phyloP scores from a whole-genome alignment of 23 tunicate genomes.

The Trididemnum miniatum region DNA sequence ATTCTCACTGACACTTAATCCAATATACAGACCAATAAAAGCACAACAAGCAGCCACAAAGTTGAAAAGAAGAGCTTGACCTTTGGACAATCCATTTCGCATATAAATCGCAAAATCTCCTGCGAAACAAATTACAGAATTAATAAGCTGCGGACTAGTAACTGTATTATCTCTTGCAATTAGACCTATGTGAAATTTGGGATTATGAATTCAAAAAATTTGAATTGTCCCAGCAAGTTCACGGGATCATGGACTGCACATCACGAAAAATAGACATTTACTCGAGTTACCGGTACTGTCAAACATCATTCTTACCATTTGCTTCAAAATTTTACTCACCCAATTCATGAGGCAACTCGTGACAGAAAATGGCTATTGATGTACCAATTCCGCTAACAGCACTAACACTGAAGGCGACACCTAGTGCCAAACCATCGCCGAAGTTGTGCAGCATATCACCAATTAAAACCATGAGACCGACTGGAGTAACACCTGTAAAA shows the following conservation, averaged over 20 bases:
- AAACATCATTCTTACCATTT: no score
- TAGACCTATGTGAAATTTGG: no score
- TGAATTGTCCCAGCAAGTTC: no score
- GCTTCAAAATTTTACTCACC: slow-evolving; percentile 36
- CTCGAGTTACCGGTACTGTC: no score
- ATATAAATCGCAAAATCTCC: slow-evolving; percentile 96
- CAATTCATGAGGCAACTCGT: slow-evolving; percentile 90
- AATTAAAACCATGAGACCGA: slow-evolving; percentile 64
- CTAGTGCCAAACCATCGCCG: slow-evolving; percentile 87
- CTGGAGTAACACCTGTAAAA: slow-evolving; percentile 56
- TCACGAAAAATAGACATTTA: no score
- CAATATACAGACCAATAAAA: slow-evolving; percentile 83
- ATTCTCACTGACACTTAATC: slow-evolving; percentile 54
- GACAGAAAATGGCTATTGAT: slow-evolving; percentile 79
- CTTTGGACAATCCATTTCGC: slow-evolving; percentile 65
- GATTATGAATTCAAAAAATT: no score
- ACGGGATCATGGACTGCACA: no score
- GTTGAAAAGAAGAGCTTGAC: slow-evolving; percentile 72
- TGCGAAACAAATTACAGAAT: no score
- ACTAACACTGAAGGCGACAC: slow-evolving; percentile 71
- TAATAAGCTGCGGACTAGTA: no score
- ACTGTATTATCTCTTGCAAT: no score
- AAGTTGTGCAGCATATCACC: slow-evolving; percentile 92
- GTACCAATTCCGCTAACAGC: slow-evolving; percentile 70
- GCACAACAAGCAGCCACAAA: slow-evolving; percentile 79